A percentile compares a stretch with the other conserved stretches of the same genome.
Conservation (phyloP, 1,140 invertebrate species). For the Plectrocnemia conspersa region DNA sequence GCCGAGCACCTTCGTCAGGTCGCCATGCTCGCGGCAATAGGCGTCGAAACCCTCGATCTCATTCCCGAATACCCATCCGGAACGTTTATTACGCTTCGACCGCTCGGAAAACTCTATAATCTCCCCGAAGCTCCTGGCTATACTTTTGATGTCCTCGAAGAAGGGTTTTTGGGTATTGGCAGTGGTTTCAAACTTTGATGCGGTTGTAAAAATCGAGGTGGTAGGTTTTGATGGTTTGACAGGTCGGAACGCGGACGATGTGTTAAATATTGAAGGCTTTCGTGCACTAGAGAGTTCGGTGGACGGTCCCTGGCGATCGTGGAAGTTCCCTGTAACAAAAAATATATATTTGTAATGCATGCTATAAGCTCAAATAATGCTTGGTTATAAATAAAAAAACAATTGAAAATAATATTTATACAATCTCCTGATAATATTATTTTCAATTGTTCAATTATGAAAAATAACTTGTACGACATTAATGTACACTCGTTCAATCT, state of each 20-base stretch:
- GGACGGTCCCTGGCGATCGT: no score
- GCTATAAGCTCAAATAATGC: no score
- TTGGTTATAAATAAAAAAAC: no score
- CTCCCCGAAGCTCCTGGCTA: slow-evolving; percentile 31
- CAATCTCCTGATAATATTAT: no score
- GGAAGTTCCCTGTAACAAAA: no score
- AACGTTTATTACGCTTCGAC: background rate
- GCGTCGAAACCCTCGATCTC: background rate
- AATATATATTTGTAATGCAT: no score
- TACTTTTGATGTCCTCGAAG: slow-evolving; percentile 30
- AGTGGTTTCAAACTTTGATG: background rate
- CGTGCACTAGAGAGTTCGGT: no score
- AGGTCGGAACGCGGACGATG: slow-evolving; percentile 25
- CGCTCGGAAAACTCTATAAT: slow-evolving; percentile 24
- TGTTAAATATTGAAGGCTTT: background rate
- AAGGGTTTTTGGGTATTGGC: slow-evolving; percentile 25
- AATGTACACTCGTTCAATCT: no score
- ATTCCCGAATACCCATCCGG: slow-evolving; percentile 7
- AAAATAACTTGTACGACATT: no score
- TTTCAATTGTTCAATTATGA: no score
- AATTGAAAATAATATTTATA: no score
- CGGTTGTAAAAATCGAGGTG: background rate
- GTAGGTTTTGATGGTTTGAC: slow-evolving; percentile 21
- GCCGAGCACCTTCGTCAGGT: slow-evolving; percentile 29
- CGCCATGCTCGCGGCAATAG: background rate